Conservation (phyloP, 1,140 invertebrate species). For the Linepithema humile region DNA sequence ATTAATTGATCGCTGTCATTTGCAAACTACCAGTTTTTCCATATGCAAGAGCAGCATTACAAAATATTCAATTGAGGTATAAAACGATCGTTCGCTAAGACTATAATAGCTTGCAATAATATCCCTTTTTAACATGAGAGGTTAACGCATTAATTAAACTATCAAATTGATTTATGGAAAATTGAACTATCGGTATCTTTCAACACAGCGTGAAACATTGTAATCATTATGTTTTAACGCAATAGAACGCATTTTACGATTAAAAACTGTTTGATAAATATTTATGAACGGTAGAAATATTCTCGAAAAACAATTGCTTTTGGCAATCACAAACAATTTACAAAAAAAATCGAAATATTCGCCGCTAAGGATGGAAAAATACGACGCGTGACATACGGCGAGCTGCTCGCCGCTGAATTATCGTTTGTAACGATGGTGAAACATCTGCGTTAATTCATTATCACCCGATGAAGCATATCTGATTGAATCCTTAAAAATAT, state of each 20-base stretch:
- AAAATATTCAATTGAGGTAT: constrained; percentile 8
- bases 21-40: not conserved
- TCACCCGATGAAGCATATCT: constrained; percentile 4
- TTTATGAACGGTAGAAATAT: constrained; percentile 16
- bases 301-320: too few relatives aligned
- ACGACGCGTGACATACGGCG: not conserved
- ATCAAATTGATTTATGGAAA: constrained; percentile 57
- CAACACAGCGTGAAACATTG: not conserved
- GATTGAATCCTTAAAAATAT: constrained; percentile 28
- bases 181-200: constrained; percentile 7
- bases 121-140: not conserved
- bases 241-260: constrained; percentile 14
- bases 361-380: not conserved
- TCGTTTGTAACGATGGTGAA: not conserved
- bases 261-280: constrained; percentile 45
- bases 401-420: not conserved
- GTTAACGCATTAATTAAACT: not conserved
- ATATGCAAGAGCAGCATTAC: not conserved
- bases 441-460: constrained; percentile 1
- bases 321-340: too few relatives aligned
- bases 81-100: not conserved
- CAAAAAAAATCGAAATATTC: constrained; percentile 14
- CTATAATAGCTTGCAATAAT: not conserved
- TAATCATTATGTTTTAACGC: not conserved
- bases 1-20: not conserved